Base-by-base conservation (phyloP, 2,797 vertebrate genomes). In the Melanotaenia pygmaea region DNA sequence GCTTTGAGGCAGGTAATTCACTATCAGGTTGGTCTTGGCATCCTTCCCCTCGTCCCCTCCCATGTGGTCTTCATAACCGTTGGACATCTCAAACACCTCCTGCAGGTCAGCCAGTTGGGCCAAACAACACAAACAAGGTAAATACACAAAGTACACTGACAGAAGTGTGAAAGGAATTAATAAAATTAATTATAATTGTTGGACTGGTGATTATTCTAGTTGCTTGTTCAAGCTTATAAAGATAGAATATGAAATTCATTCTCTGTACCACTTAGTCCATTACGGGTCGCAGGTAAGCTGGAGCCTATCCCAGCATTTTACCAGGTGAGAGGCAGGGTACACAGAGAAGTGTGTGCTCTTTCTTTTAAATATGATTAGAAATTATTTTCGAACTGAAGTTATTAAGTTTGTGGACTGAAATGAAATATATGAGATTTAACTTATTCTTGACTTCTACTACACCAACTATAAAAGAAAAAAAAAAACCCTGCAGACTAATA, bases 1-100 rank as follows among this genome's bases (percentile, higher is more conserved):
- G 90, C 96, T 99, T 93, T 99, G 98, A 74, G 98, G 98, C 91
- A 99, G 94, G 94, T 99, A 99, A 94, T 99, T 99, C 76, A 99
- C 97, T 60, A 99, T 99, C 79, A 99, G 90, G 90, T 99, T 99
- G 65, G 98, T 99, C 94, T 97, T 97, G 79, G 95, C 93, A n/a
- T 99, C 98, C 87, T 97, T 97, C 82, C 93, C 95, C 82, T 97
- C 98, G 77, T 98, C 98, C 66, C 86, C 92, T 68, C 96, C 97
- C 97, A 99, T 99, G 96, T 98, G 98, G 89, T 99, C 97, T 95
- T 99, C 97, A 90, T 98, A 99, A 96, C 98, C 98, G 94, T 99
- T 99, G 84, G 98, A 99, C 97, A 99, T 99, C 89, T 96, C 96
- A 87, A 94, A 95, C 74, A 93, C 93, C 88, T 95, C 95, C 94